These are phyloP conservation scores for Halesus radiatus DNA, from an alignment of 1,140 invertebrate genomes.

Conservation along the genomic window DNA sequence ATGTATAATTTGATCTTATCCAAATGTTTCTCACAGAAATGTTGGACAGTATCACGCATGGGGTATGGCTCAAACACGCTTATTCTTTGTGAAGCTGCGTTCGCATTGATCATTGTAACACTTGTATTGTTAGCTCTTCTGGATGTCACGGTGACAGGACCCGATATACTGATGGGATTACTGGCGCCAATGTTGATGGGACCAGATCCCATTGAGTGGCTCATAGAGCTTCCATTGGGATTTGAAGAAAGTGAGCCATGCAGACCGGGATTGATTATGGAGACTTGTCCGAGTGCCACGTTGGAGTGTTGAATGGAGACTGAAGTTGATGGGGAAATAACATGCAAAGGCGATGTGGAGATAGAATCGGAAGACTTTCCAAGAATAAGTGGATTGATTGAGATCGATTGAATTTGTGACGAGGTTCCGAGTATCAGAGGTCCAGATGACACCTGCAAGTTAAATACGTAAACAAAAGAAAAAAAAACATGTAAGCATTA, in stretches of 20 bases:
- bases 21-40: slow-evolving; percentile 95
- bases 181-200: slow-evolving; percentile 58
- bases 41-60: slow-evolving; percentile 91
- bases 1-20: slow-evolving; percentile 93
- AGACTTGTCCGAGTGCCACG: slow-evolving; percentile 64
- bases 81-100: slow-evolving; percentile 77
- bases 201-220: slow-evolving; percentile 59
- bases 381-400: slow-evolving; percentile 63
- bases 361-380: slow-evolving; percentile 65
- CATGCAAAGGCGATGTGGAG: slow-evolving; percentile 58
- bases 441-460: slow-evolving; percentile 53
- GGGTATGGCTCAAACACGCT: slow-evolving; percentile 89
- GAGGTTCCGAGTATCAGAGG: slow-evolving; percentile 53
- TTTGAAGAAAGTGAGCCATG: slow-evolving; percentile 47
- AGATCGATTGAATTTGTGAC: slow-evolving; percentile 64
- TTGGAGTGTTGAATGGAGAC: slow-evolving; percentile 66
- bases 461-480: neutral
- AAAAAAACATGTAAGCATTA: no score
- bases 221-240: slow-evolving; percentile 56
- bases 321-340: slow-evolving; percentile 56
- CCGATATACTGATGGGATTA: slow-evolving; percentile 69
- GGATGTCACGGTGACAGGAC: slow-evolving; percentile 75
- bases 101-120: slow-evolving; percentile 78
- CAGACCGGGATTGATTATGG: slow-evolving; percentile 59
- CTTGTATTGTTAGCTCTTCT: slow-evolving; percentile 78